A percentile compares a stretch with the other conserved stretches of the same genome.
Evolutionary conservation across 2,113 vertebrate species (phyloP).

Genomic region (Mungos mungo): DNA sequence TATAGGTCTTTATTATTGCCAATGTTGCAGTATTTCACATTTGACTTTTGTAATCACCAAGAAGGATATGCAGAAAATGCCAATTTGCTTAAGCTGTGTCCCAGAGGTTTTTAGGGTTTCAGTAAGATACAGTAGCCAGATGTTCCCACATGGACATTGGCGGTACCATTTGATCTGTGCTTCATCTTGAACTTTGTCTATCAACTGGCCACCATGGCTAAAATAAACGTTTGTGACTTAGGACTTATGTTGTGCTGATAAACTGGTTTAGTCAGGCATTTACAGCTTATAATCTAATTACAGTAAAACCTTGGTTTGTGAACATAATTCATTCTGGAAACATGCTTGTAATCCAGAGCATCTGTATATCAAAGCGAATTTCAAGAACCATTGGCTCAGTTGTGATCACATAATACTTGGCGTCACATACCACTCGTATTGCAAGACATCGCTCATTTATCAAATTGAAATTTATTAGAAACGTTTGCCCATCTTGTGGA

Average conservation of each 20-base stretch:
- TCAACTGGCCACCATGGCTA: background rate
- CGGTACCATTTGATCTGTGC: background rate
- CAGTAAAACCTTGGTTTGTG: too few species aligned
- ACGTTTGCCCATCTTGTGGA: too few species aligned
- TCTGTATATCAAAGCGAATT: too few species aligned
- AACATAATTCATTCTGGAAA: too few species aligned
- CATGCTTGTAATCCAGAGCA: too few species aligned
- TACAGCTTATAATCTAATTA: background rate
- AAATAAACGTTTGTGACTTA: background rate
- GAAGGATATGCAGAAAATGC: background rate
- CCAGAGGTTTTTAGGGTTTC: background rate
- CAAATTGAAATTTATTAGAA: too few species aligned
- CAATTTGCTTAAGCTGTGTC: background rate
- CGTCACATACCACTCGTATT: too few species aligned
- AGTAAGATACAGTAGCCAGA: background rate
- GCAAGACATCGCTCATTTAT: too few species aligned
- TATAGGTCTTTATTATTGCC: conserved; percentile 89
- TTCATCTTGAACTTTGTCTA: background rate
- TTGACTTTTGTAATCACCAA: conserved; percentile 68
- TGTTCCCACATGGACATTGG: background rate
- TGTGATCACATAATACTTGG: too few species aligned
- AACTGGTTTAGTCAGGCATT: background rate
- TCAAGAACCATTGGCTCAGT: too few species aligned
- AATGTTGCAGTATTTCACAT: conserved; percentile 88
- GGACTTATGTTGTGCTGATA: background rate